phyloP scores from a whole-genome alignment of 2,797 vertebrate species.

The Lerista edwardsae region DNA sequence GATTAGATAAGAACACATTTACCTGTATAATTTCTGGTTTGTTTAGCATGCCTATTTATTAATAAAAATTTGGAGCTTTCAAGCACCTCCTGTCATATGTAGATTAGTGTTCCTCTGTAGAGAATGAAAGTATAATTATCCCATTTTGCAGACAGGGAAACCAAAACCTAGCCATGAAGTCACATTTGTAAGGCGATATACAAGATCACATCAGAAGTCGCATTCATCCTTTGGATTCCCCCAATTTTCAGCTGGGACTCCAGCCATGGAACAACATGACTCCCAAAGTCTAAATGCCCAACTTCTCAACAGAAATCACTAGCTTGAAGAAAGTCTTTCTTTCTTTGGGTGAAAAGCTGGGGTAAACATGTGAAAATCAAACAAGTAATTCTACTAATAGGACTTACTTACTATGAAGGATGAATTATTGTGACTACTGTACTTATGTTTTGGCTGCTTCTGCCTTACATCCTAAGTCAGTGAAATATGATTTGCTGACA shows the following conservation, averaged over 20 bases:
- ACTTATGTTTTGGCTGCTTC: neutral
- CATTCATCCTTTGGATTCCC: neutral
- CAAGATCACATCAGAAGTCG: too few relatives aligned
- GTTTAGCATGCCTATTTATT: neutral
- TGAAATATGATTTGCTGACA: neutral
- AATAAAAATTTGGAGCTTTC: conserved; percentile 25
- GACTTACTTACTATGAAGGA: too few relatives aligned
- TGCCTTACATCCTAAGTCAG: neutral
- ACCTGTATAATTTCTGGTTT: conserved; percentile 13
- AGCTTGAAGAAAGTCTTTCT: conserved; percentile 7
- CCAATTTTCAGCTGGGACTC: neutral
- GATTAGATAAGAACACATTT: conserved; percentile 34
- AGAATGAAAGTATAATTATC: neutral
- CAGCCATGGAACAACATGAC: conserved; percentile 10
- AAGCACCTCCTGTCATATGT: conserved; percentile 15
- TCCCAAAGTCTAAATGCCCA: conserved; percentile 23
- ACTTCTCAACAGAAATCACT: conserved; percentile 19
- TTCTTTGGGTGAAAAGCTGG: neutral
- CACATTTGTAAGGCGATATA: conserved; percentile 36
- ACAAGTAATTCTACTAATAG: neutral
- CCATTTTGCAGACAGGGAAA: conserved; percentile 50
- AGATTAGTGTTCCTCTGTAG: conserved; percentile 45
- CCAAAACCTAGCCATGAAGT: conserved; percentile 25
- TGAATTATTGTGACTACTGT: neutral
- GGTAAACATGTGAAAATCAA: neutral